Conservation (phyloP, 2,797 vertebrate species). For the Semotilus atromaculatus region DNA sequence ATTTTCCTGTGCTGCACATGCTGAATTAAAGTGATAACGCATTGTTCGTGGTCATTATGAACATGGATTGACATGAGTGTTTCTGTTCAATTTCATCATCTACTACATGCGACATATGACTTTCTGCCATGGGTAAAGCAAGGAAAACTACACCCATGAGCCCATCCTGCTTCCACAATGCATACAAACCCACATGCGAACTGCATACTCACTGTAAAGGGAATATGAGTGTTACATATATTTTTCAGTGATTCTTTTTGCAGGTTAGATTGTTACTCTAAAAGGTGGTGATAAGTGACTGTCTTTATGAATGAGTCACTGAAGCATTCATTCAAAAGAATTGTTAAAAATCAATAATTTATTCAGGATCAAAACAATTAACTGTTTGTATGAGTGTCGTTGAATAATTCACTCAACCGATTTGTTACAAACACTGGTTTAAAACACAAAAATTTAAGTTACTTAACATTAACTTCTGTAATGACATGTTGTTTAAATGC, state of each 20-base stretch:
- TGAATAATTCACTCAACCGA: not conserved
- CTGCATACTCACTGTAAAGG: not conserved
- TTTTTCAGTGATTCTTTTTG: not conserved
- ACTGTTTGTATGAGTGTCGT: not conserved
- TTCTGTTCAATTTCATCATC: no score
- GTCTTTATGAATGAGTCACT: not conserved
- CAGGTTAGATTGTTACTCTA: not conserved
- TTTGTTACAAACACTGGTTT: not conserved
- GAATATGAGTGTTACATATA: not conserved
- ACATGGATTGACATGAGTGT: no score
- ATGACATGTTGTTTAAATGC: not conserved
- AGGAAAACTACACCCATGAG: no score
- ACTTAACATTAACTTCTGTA: not conserved
- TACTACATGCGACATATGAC: no score
- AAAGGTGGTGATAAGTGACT: not conserved
- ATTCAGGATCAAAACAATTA: not conserved
- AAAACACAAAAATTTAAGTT: not conserved
- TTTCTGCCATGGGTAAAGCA: no score
- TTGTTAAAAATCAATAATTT: not conserved
- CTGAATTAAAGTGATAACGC: no score
- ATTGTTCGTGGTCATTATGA: no score
- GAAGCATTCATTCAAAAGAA: not conserved
- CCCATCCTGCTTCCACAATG: not conserved
- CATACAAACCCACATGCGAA: not conserved
- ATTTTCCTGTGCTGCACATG: no score